A percentile compares a stretch with the other conserved stretches of the same genome.
Evolutionary conservation across 2,797 vertebrate species (phyloP).

Genomic region (Tenualosa thibaudeaui): DNA sequence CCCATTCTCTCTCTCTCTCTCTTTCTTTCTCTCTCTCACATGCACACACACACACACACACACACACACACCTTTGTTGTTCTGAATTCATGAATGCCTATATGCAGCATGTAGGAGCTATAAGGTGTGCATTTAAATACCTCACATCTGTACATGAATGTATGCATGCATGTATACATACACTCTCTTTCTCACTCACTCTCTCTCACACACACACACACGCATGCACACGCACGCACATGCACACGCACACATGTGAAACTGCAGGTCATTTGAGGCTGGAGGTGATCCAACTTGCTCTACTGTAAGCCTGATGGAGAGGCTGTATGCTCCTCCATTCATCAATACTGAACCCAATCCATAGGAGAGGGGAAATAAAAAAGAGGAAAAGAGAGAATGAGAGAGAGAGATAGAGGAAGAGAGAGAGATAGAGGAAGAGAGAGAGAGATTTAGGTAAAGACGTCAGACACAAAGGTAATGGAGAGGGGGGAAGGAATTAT

Average conservation of each 20-base stretch:
- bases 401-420: background rate
- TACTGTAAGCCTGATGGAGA: background rate
- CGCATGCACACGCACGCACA: background rate
- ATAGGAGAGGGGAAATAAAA: background rate
- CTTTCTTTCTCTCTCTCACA: background rate
- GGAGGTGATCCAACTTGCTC: background rate
- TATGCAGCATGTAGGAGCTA: background rate
- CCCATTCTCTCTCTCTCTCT: no score
- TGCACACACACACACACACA: background rate
- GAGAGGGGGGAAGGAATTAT: background rate
- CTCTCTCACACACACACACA: conserved; percentile 32
- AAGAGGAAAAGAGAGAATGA: background rate
- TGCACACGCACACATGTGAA: background rate
- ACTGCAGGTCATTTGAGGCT: background rate
- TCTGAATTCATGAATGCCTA: background rate
- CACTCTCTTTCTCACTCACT: no score
- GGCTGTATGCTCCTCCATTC: background rate
- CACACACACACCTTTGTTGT: background rate
- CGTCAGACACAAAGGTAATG: background rate
- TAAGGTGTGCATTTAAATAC: background rate
- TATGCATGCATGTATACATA: background rate
- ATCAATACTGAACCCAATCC: background rate
- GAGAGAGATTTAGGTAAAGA: background rate
- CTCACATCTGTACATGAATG: background rate
- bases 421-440: background rate